Evolutionary conservation across 2,888 invertebrate genomes (phyloP).

Genomic region (Leuctra nigra): DNA sequence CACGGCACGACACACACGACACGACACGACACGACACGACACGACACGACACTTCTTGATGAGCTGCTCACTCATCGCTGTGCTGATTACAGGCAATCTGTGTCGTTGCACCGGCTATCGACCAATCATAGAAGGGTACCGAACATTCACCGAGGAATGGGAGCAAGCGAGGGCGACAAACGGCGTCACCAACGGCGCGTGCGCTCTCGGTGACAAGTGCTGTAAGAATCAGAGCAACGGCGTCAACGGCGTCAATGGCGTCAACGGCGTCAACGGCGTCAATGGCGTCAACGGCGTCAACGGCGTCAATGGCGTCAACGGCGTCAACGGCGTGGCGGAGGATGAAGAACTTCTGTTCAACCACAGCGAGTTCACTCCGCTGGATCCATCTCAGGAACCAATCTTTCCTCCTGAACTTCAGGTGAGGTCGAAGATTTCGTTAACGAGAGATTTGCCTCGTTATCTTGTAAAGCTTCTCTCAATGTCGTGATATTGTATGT

Average conservation of each 20-base stretch:
- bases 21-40: no score
- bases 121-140: slow-evolving; percentile 86
- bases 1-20: no score
- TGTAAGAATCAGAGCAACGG: slow-evolving; percentile 45
- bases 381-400: slow-evolving; percentile 77
- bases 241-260: no score
- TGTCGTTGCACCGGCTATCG: slow-evolving; percentile 94
- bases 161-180: slow-evolving; percentile 38
- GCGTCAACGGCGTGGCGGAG: slow-evolving; percentile 21
- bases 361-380: slow-evolving; percentile 58
- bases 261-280: no score
- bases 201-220: slow-evolving; percentile 60
- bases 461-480: no score
- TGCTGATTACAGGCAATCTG: slow-evolving; percentile 55
- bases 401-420: slow-evolving; percentile 88
- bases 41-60: no score
- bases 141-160: slow-evolving; percentile 75
- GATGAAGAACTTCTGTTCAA: slow-evolving; percentile 45
- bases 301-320: no score
- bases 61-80: no score
- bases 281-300: no score
- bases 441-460: no score
- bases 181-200: slow-evolving; percentile 35
- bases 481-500: no score
- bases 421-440: no score